A percentile compares a stretch with the other conserved stretches of the same genome.
Evolutionary conservation across 2,113 vertebrate genomes (phyloP).

Genomic region (Ranitomeya variabilis): DNA sequence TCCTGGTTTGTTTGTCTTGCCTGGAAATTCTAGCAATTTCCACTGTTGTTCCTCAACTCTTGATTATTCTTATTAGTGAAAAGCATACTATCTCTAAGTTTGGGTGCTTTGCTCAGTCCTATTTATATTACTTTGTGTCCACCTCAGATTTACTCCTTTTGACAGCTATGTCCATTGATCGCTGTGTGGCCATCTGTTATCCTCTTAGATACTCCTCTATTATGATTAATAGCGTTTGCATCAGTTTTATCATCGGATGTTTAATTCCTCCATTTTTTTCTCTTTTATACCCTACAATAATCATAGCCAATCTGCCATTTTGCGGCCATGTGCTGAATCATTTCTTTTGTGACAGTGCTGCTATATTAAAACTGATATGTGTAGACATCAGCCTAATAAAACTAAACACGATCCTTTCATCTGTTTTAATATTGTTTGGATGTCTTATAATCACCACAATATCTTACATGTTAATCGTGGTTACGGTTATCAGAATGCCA

Average conservation of each 20-base stretch:
- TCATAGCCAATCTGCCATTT: slow-evolving; percentile 43
- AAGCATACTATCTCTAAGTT: slow-evolving; percentile 29
- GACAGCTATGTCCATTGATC: slow-evolving; percentile 64
- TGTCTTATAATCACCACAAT: slow-evolving; percentile 56
- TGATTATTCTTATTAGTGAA: background rate
- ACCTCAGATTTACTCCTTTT: slow-evolving; percentile 62
- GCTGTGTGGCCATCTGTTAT: slow-evolving; percentile 63
- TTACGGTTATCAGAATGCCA: slow-evolving; percentile 60
- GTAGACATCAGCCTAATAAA: slow-evolving; percentile 6
- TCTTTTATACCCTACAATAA: slow-evolving; percentile 53
- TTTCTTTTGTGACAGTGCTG: slow-evolving; percentile 51
- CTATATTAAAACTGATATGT: slow-evolving; percentile 34
- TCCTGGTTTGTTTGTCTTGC: slow-evolving; percentile 22
- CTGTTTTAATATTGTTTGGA: slow-evolving; percentile 52
- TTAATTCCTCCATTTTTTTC: slow-evolving; percentile 58
- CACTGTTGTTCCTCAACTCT: slow-evolving; percentile 24
- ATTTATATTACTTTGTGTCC: slow-evolving; percentile 58
- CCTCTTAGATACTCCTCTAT: slow-evolving; percentile 60
- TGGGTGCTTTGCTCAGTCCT: slow-evolving; percentile 63
- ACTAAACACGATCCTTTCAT: slow-evolving; percentile 9
- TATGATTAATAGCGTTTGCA: slow-evolving; percentile 59
- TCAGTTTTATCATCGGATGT: slow-evolving; percentile 57
- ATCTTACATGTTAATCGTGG: slow-evolving; percentile 61
- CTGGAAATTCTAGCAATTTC: background rate
- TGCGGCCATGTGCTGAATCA: slow-evolving; percentile 39